A percentile compares a stretch with the other conserved stretches of the same genome.
phyloP scores from a whole-genome alignment of 2,797 vertebrate genomes.

The Spea hammondii region DNA sequence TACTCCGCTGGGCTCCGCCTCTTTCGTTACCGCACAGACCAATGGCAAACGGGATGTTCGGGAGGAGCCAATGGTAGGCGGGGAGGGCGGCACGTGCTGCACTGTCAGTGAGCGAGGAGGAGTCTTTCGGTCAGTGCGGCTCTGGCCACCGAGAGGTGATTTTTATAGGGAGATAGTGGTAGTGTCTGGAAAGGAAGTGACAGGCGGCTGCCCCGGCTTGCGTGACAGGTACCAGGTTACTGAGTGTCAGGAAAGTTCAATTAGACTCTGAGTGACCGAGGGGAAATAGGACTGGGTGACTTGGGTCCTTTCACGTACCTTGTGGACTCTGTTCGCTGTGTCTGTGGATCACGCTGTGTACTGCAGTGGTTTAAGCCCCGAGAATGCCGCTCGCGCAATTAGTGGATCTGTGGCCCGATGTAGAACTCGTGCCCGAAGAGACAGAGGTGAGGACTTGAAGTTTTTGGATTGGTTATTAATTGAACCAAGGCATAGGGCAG shows the following conservation, averaged over 20 bases:
- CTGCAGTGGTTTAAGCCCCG: not conserved
- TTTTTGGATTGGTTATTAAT: too few species aligned
- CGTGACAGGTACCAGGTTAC: too few species aligned
- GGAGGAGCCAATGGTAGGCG: not conserved
- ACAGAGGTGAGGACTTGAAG: conserved; percentile 31
- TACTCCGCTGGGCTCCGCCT: not conserved
- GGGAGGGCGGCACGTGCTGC: conserved; percentile 19
- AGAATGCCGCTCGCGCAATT: conserved; percentile 46
- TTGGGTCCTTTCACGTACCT: too few species aligned
- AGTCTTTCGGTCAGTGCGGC: conserved; percentile 5
- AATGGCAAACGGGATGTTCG: not conserved
- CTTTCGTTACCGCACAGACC: not conserved
- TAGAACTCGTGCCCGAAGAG: conserved; percentile 43
- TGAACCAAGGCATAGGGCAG: not conserved
- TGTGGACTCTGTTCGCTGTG: not conserved
- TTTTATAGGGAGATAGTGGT: not conserved
- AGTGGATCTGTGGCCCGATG: conserved; percentile 41
- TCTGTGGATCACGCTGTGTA: not conserved
- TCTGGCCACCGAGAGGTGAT: conserved; percentile 6
- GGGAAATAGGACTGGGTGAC: too few species aligned
- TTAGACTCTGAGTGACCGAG: too few species aligned
- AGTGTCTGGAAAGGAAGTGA: not conserved
- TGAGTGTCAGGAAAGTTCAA: too few species aligned
- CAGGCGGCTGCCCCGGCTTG: too few species aligned
- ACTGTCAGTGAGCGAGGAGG: conserved; percentile 39